phyloP scores from a whole-genome alignment of 2,113 vertebrate species.

The Podocnemis expansa region DNA sequence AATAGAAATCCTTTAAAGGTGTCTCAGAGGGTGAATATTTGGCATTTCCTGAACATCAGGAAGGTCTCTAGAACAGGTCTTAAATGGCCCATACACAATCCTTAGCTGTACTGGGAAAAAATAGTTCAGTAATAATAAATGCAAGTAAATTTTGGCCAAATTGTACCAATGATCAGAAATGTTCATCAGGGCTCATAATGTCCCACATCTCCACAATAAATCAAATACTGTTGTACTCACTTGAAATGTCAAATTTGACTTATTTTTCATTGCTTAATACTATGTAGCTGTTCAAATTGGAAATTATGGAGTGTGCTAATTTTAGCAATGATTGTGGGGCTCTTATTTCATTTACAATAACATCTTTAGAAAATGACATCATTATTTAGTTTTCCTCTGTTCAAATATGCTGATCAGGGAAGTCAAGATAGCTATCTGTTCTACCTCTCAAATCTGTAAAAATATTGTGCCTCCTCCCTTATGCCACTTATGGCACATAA shows the following conservation, averaged over 20 bases:
- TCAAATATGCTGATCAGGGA: neutral
- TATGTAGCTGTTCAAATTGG: neutral
- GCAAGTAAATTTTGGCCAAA: neutral
- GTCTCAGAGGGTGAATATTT: neutral
- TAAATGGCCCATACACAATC: neutral
- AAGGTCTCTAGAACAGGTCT: neutral
- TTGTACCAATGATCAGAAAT: neutral
- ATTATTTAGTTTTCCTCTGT: neutral
- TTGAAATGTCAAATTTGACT: neutral
- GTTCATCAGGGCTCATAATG: neutral
- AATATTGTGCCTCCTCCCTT: neutral
- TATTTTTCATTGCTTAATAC: constrained; percentile 13
- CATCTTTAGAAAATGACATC: neutral
- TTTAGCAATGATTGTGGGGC: neutral
- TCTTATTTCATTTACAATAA: neutral
- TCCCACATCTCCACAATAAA: neutral
- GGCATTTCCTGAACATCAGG: constrained; percentile 20
- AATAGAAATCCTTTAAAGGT: neutral
- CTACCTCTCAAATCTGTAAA: neutral
- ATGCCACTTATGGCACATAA: neutral
- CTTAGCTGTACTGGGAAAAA: constrained; percentile 3
- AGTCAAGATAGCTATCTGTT: neutral
- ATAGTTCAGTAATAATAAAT: neutral
- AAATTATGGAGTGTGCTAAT: neutral
- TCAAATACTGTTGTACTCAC: neutral